A percentile compares a stretch with the other conserved stretches of the same genome.
These are phyloP conservation scores for Champsocephalus esox DNA, from an alignment of 2,797 vertebrate species.

Conservation along the genomic window DNA sequence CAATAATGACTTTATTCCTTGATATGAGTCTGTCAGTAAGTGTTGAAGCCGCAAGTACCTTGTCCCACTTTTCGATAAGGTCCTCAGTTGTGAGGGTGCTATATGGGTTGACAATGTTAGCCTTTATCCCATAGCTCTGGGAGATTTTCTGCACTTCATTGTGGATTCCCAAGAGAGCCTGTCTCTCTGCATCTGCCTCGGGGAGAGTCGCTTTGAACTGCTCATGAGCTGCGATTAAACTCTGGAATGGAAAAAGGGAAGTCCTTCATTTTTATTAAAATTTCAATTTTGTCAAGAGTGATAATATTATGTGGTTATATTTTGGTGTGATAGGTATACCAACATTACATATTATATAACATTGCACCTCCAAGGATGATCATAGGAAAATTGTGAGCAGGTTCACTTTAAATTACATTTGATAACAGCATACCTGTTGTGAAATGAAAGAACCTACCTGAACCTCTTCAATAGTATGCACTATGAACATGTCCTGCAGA, in stretches of 20 bases:
- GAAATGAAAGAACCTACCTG: slow-evolving; percentile 83
- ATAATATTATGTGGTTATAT: slow-evolving; percentile 8
- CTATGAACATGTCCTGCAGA: slow-evolving; percentile 98
- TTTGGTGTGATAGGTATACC: neutral
- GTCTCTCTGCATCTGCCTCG: slow-evolving; percentile 94
- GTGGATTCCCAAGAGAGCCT: slow-evolving; percentile 96
- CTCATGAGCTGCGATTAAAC: slow-evolving; percentile 94
- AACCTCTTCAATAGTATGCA: slow-evolving; percentile 94
- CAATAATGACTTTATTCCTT: slow-evolving; percentile 5
- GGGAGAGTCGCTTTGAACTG: slow-evolving; percentile 98
- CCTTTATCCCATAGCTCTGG: slow-evolving; percentile 94
- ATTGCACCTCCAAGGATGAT: slow-evolving; percentile 5
- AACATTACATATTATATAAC: neutral
- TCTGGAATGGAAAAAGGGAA: slow-evolving; percentile 80
- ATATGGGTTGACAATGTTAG: slow-evolving; percentile 92
- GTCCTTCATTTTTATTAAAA: slow-evolving; percentile 23
- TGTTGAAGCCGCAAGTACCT: slow-evolving; percentile 81
- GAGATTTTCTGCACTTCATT: slow-evolving; percentile 97
- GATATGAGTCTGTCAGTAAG: neutral
- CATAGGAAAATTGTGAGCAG: neutral
- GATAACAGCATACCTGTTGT: neutral
- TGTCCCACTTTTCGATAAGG: slow-evolving; percentile 95
- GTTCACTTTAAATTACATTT: neutral
- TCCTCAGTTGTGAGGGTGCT: slow-evolving; percentile 92
- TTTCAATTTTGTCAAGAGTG: slow-evolving; percentile 20